Base-by-base conservation (phyloP, 2,888 invertebrate genomes). In the Drosophila aldrichi region DNA sequence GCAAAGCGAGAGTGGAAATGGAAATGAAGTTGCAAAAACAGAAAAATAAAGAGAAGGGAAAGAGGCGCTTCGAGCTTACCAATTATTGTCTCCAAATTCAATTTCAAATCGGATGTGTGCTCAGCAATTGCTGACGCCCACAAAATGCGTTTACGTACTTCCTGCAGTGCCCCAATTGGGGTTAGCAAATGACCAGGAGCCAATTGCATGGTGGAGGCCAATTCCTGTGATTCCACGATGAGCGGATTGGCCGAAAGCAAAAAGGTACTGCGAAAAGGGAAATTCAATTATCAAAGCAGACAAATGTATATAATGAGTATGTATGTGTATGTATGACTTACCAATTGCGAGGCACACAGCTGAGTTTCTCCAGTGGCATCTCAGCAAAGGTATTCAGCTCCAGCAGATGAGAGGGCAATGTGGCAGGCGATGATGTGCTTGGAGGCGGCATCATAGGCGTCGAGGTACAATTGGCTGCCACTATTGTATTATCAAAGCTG, bases 231-330 rank as follows among this genome's bases (percentile, higher is more conserved):
- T 56, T 92, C 91, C 32, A 90, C 84, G 70, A 92, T 79, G 44
- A 92, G 82, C 56, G 92, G 93, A 91, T 93, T 92, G 62, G 92
- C 89, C 69, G 88, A 79, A 18, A 92, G 72, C 77, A 92, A 86
- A 70, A 84, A 88, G n/a, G 86, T 82, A 59, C 91, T 92, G 46
- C 12, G 44, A n/a, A 18, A n/a, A 18, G 32, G 49, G 8, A 58
- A 41, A 57, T 48, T 48, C 36, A 67, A 36, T 49, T 38, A 49
- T 9, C 14, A 25, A 6, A 7, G 14, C 14, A 46, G 36, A 38
- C 20, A 9, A 20, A 36, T 12, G 12, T 49, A 6, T 7, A 48
- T n/a, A 25, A 36, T 1, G 1, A 7, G 8, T 16, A 52, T 22
- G 38, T 16, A 38, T n/a, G 25, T 48, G 25, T n/a, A n/a, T n/a